Base-by-base conservation (phyloP, 2,113 vertebrate species). In the Caranx melampygus region DNA sequence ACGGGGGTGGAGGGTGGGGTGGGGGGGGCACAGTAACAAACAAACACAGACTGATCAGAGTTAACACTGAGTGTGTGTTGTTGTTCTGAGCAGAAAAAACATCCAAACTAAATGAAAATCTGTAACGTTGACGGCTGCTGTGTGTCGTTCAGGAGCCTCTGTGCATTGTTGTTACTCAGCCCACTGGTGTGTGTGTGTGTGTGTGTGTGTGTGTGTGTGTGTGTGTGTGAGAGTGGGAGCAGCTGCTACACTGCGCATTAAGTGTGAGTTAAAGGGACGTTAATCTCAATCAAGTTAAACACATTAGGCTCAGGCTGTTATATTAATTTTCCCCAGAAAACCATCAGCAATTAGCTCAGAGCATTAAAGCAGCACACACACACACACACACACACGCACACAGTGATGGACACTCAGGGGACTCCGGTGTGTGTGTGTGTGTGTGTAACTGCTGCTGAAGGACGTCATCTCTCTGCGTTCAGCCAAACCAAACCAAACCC, bases 261-360 rank as follows among this genome's bases (percentile, higher is more conserved):
- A 62, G 63, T 78, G 45, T 5, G 58, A 73, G 65, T 81, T 83
- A 81, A 62, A 72, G 52, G 61, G 78, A 76, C 16, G 45, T 83
- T 89, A 81, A 90, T 91, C 85, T 90, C 77, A 79, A 84, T 91
- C 85, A 65, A 83, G 69, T 92, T 88, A 80, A 92, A 83, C 65
- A 68, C 81, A 72, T 88, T 84, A 79, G 42, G 55, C 47, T 75
- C 49, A 61, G 62, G 63, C 75, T 77, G 82, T 61, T 79, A 37
- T 81, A 81, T 90, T 81, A 40, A 79, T 91, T 72, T 78, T 14
- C 45, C 62, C 59, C 74, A 35, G 49, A 12, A 78, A 72, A 79
- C 68, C 82, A 67, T 42, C 60, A 68, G 61, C 79, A 81, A 81
- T 90, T 87, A 89, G 75, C 72, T 79, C 9, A 62, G 60, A 69